These are phyloP conservation scores for Cerceris ruficornis DNA, from an alignment of 2,888 invertebrate species.

Conservation along the genomic window DNA sequence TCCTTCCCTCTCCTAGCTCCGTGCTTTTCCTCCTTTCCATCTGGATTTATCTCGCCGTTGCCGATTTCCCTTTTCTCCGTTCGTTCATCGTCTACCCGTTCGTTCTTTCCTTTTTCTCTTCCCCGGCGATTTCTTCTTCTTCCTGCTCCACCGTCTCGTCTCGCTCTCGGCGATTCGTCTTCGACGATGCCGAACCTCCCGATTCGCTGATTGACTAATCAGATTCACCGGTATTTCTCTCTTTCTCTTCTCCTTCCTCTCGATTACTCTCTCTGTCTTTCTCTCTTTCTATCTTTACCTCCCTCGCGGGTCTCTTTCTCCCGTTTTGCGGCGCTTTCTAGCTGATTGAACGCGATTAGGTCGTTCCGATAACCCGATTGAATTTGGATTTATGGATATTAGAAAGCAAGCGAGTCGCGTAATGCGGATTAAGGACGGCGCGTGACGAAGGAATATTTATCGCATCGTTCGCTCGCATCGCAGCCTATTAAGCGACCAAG, in stretches of 20 bases:
- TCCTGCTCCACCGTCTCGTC: background rate
- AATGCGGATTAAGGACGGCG: constrained; percentile 33
- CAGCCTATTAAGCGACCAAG: background rate
- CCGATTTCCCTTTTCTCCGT: constrained; percentile 46
- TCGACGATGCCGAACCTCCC: constrained; percentile 16
- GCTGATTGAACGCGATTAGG: constrained; percentile 66
- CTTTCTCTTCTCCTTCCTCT: background rate
- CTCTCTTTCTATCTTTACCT: background rate
- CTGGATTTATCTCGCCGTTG: constrained; percentile 31
- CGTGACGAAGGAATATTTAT: constrained; percentile 35
- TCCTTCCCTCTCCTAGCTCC: constrained; percentile 24
- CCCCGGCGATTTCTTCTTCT: background rate
- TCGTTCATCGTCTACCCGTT: constrained; percentile 18
- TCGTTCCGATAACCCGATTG: constrained; percentile 59
- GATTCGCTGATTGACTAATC: constrained; percentile 65
- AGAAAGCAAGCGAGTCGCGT: constrained; percentile 48
- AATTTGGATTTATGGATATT: constrained; percentile 65
- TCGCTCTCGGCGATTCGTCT: constrained; percentile 32
- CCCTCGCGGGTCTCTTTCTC: constrained; percentile 7
- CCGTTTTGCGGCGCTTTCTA: constrained; percentile 49
- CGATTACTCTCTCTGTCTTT: background rate
- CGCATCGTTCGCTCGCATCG: background rate
- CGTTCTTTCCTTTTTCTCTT: background rate
- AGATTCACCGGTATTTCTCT: constrained; percentile 54
- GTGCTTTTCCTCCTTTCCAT: constrained; percentile 15